Conservation (phyloP, 2,797 vertebrate species). For the Syngnathus rostellatus region DNA sequence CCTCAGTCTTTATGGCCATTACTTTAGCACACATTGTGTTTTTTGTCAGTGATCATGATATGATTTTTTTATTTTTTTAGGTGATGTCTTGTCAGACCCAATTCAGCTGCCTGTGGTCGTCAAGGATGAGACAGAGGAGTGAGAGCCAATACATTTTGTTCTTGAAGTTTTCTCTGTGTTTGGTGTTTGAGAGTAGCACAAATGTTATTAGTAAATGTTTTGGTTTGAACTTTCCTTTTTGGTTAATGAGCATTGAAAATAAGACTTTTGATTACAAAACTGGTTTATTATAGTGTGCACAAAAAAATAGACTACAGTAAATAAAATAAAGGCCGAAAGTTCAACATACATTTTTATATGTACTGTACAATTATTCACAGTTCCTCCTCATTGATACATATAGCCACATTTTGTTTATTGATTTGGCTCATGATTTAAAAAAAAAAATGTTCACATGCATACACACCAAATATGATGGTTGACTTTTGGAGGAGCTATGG, state of each 20-base stretch:
- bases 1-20: too few relatives aligned
- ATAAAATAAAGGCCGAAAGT: background rate
- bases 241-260: background rate
- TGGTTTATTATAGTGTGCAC: background rate
- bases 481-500: too few relatives aligned
- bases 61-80: background rate
- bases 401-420: background rate
- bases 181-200: background rate
- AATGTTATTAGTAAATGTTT: background rate
- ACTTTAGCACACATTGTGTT: too few relatives aligned
- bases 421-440: background rate
- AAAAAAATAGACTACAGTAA: background rate
- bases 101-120: background rate
- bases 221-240: background rate
- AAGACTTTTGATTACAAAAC: too few relatives aligned
- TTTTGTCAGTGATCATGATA: too few relatives aligned
- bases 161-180: background rate
- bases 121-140: background rate
- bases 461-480: background rate
- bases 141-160: background rate
- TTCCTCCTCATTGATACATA: background rate
- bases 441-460: background rate
- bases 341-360: background rate
- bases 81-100: background rate
- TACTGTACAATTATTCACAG: background rate